A percentile compares a stretch with the other conserved stretches of the same genome.
Conservation (phyloP, 2,113 vertebrate genomes). For the Lethenteron reissneri region DNA sequence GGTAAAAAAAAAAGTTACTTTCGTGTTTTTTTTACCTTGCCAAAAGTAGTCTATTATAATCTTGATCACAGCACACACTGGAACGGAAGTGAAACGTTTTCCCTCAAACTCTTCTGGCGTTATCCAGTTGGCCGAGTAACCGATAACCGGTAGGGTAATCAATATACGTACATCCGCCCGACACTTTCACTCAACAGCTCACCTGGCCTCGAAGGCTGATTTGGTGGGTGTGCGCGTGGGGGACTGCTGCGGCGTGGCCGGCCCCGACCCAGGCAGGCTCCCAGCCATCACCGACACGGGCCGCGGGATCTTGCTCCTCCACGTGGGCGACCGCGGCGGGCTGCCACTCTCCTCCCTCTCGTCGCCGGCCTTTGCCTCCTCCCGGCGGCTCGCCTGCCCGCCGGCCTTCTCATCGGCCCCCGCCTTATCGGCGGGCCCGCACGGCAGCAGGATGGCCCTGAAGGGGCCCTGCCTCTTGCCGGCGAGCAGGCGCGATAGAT, state of each 20-base stretch:
- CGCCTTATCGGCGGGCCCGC: not conserved
- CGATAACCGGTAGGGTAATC: too few species aligned
- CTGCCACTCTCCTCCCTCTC: not conserved
- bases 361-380: not conserved
- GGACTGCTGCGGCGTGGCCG: constrained; percentile 1
- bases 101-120: too few species aligned
- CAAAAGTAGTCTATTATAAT: too few species aligned
- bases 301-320: constrained; percentile 4
- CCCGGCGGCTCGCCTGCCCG: not conserved
- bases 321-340: constrained; percentile 5
- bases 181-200: not conserved
- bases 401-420: not conserved
- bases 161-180: too few species aligned
- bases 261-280: not conserved
- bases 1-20: too few species aligned
- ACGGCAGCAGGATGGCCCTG: constrained; percentile 2
- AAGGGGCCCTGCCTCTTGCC: constrained; percentile 1
- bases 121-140: too few species aligned
- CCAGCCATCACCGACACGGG: constrained; percentile 4
- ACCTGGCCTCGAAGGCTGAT: not conserved
- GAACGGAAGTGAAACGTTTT: too few species aligned
- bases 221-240: constrained; percentile 2
- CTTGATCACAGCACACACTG: too few species aligned
- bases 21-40: too few species aligned
- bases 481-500: constrained; percentile 2